Evolutionary conservation across 2,797 vertebrate species (phyloP).

Genomic region (Myripristis murdjan): DNA sequence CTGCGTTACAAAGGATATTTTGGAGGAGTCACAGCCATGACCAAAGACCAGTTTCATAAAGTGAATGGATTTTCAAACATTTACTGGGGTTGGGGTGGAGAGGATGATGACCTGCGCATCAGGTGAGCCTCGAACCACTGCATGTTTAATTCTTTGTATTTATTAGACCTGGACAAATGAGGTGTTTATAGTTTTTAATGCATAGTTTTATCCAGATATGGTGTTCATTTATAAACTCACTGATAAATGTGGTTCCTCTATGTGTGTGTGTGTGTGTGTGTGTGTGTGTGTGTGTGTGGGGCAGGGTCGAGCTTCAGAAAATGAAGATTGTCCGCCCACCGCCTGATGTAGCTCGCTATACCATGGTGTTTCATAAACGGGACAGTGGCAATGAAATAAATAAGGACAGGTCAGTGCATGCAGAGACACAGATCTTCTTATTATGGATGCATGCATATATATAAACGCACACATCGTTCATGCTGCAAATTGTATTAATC

Average conservation of each 20-base stretch:
- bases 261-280: no score
- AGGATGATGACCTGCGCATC: conserved; percentile 96
- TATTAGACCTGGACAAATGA: neutral
- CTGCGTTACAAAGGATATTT: conserved; percentile 95
- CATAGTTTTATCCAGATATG: neutral
- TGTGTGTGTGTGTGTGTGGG: no score
- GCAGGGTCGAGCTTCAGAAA: conserved; percentile 91
- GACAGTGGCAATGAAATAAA: conserved; percentile 95
- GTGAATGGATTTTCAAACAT: conserved; percentile 97
- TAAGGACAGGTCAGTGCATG: conserved; percentile 86
- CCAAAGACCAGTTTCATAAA: conserved; percentile 90
- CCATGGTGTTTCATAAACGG: conserved; percentile 96
- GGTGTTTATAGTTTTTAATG: no score
- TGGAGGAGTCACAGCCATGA: conserved; percentile 96
- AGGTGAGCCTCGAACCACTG: conserved; percentile 83
- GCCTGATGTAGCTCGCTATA: conserved; percentile 91
- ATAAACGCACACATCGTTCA: no score
- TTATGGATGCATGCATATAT: neutral
- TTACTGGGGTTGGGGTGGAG: conserved; percentile 99
- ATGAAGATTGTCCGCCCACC: conserved; percentile 92
- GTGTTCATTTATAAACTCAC: neutral
- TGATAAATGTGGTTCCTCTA: neutral
- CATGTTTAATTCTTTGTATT: neutral
- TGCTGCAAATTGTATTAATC: conserved; percentile 6
- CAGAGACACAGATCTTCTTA: neutral